A percentile compares a stretch with the other conserved stretches of the same genome.
phyloP scores from a whole-genome alignment of 2,888 invertebrate genomes.

The Scaeva pyrastri region DNA sequence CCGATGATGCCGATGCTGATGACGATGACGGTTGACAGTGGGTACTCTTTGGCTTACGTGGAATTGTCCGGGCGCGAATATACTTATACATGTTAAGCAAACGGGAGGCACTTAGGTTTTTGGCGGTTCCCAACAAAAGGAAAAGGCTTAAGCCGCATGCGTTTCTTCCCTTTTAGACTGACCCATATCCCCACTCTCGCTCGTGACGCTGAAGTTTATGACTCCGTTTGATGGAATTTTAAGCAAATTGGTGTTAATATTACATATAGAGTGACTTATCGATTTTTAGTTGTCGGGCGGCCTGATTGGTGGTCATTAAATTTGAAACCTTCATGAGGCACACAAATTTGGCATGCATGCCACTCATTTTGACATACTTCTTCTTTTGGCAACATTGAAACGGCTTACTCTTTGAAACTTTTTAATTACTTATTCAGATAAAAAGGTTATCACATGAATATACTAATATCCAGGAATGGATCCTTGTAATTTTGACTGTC shows the following conservation, averaged over 20 bases:
- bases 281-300: constrained; percentile 50
- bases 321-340: constrained; percentile 57
- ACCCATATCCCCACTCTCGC: constrained; percentile 29
- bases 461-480: neutral
- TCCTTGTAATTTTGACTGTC: too few species aligned
- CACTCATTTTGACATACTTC: constrained; percentile 20
- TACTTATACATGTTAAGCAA: constrained; percentile 16
- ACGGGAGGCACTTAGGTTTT: constrained; percentile 61
- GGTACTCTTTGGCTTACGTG: constrained; percentile 47
- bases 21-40: constrained; percentile 69
- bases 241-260: constrained; percentile 73
- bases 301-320: constrained; percentile 54
- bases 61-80: constrained; percentile 57
- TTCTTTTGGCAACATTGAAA: constrained; percentile 9
- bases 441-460: neutral
- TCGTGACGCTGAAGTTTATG: constrained; percentile 54
- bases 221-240: constrained; percentile 71
- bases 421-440: neutral
- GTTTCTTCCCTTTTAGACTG: constrained; percentile 27
- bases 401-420: neutral
- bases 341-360: constrained; percentile 62
- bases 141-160: constrained; percentile 25
- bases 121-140: constrained; percentile 66
- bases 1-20: constrained; percentile 2
- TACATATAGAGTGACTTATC: constrained; percentile 58